These are phyloP conservation scores for Chrosomus eos DNA, from an alignment of 2,797 vertebrate species.

Conservation along the genomic window DNA sequence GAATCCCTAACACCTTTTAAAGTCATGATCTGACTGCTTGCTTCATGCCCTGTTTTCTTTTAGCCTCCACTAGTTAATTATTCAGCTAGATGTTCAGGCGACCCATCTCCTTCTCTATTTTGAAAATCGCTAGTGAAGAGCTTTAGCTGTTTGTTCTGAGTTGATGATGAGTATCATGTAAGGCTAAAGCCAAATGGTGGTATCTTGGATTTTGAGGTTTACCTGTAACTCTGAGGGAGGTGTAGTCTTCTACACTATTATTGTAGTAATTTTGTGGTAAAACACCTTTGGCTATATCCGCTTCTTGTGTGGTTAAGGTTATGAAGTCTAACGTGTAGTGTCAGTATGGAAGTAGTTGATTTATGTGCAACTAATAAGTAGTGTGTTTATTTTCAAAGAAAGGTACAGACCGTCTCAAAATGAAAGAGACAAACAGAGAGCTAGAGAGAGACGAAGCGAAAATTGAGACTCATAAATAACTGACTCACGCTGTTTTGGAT, in stretches of 20 bases:
- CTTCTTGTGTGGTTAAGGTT: constrained; percentile 48
- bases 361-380: constrained; percentile 58
- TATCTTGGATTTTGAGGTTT: constrained; percentile 56
- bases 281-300: constrained; percentile 59
- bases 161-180: constrained; percentile 45
- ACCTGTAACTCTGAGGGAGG: constrained; percentile 49
- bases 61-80: neutral
- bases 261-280: constrained; percentile 53
- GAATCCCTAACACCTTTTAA: neutral
- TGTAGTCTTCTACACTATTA: constrained; percentile 53
- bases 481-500: constrained; percentile 25
- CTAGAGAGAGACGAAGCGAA: neutral
- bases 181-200: constrained; percentile 65
- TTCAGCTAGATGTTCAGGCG: neutral
- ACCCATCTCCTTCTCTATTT: neutral
- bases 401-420: constrained; percentile 49
- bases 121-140: neutral
- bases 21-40: neutral
- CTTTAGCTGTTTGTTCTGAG: constrained; percentile 37
- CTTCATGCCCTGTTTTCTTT: neutral
- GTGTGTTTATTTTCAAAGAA: constrained; percentile 53
- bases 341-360: constrained; percentile 48
- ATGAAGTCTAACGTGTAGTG: constrained; percentile 44
- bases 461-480: constrained; percentile 15
- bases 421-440: constrained; percentile 30